A percentile compares a stretch with the other conserved stretches of the same genome.
These are phyloP conservation scores for Acronicta psi DNA, from an alignment of 2,888 invertebrate genomes.

Conservation along the genomic window DNA sequence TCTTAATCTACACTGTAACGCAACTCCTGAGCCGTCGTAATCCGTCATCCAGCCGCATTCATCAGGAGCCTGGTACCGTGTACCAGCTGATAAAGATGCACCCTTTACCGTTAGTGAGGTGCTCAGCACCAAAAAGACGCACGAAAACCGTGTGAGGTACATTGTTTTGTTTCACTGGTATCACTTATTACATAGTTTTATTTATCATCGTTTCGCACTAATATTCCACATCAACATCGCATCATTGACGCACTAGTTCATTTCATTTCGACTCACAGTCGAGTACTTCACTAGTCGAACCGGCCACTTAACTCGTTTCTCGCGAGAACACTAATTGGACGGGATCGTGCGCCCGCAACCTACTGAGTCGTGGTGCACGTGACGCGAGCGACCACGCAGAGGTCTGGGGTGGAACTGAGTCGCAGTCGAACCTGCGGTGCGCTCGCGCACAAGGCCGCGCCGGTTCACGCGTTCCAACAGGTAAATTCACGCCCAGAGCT, in stretches of 20 bases:
- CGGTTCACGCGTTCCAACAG: slow-evolving; percentile 90
- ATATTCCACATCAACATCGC: slow-evolving; percentile 77
- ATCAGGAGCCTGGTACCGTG: slow-evolving; percentile 94
- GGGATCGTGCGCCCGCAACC: slow-evolving; percentile 79
- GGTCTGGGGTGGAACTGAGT: slow-evolving; percentile 88
- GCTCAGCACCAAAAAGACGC: slow-evolving; percentile 81
- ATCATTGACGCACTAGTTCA: slow-evolving; percentile 75
- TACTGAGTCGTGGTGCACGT: slow-evolving; percentile 70
- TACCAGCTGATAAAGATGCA: slow-evolving; percentile 85
- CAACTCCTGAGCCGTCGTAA: slow-evolving; percentile 91
- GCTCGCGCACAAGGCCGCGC: slow-evolving; percentile 90
- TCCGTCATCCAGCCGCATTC: slow-evolving; percentile 94
- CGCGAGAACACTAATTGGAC: slow-evolving; percentile 88
- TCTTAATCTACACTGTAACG: slow-evolving; percentile 92
- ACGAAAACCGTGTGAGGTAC: slow-evolving; percentile 80
- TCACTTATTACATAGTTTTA: slow-evolving; percentile 85
- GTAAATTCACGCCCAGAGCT: slow-evolving; percentile 78
- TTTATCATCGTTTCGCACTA: slow-evolving; percentile 77
- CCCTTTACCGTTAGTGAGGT: slow-evolving; percentile 78
- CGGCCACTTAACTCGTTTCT: slow-evolving; percentile 88
- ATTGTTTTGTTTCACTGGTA: slow-evolving; percentile 79
- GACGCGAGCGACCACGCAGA: slow-evolving; percentile 82
- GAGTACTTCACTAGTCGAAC: slow-evolving; percentile 81
- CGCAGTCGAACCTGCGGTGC: slow-evolving; percentile 84
- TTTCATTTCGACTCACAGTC: slow-evolving; percentile 72